Conservation (phyloP, 2,797 vertebrate genomes). For the Chloroceryle inda region DNA sequence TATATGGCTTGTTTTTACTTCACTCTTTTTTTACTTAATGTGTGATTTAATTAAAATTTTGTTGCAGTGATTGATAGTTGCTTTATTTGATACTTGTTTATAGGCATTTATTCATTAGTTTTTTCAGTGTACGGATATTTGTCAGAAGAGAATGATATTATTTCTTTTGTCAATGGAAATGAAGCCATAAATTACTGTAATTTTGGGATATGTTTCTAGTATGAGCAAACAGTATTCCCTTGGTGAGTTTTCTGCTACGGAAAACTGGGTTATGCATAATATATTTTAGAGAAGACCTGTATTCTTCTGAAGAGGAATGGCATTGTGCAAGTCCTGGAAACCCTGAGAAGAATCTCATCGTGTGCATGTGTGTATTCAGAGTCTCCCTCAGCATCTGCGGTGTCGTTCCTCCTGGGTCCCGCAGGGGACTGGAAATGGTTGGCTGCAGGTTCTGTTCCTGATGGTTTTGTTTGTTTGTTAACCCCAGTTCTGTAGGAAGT, state of each 20-base stretch:
- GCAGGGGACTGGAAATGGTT: neutral
- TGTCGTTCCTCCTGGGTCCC: neutral
- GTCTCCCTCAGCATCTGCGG: neutral
- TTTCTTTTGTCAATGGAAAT: constrained; percentile 69
- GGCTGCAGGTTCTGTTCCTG: neutral
- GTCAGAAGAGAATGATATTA: constrained; percentile 62
- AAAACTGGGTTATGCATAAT: constrained; percentile 51
- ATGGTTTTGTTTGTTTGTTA: neutral
- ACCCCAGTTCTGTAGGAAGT: neutral
- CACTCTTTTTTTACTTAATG: constrained; percentile 51
- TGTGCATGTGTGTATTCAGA: neutral
- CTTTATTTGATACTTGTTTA: constrained; percentile 73
- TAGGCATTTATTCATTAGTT: constrained; percentile 56
- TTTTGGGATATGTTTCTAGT: constrained; percentile 46
- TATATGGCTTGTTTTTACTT: constrained; percentile 25
- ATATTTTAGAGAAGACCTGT: constrained; percentile 32
- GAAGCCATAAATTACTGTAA: constrained; percentile 62
- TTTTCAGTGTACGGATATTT: constrained; percentile 50
- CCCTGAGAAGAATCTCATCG: neutral
- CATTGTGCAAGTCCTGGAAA: neutral
- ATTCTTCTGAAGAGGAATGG: constrained; percentile 12
- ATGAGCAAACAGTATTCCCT: constrained; percentile 36
- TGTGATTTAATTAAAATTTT: constrained; percentile 74
- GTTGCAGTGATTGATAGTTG: constrained; percentile 69
- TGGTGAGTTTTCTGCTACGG: constrained; percentile 45